Percentiles rank a stretch among this genome's conserved stretches.
Evolutionary conservation across 2,888 invertebrate genomes (phyloP).

Genomic region (Ectropis crepuscularia): DNA sequence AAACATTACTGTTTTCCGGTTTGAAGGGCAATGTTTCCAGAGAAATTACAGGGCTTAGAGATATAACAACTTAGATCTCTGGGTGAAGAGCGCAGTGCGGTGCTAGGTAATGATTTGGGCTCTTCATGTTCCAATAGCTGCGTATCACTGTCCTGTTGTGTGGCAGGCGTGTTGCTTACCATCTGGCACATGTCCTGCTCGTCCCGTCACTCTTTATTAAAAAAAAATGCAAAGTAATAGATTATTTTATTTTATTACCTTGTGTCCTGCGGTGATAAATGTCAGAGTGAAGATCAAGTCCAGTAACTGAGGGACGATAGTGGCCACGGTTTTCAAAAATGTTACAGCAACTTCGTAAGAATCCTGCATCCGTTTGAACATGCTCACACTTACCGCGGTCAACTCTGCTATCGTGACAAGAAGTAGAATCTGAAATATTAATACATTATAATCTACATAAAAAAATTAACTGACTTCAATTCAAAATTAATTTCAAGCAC

Average conservation of each 20-base stretch:
- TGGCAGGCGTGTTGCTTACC: too few relatives aligned
- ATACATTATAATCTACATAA: slow-evolving; percentile 25
- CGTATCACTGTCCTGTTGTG: too few relatives aligned
- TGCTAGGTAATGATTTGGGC: too few relatives aligned
- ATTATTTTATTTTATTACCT: slow-evolving; percentile 20
- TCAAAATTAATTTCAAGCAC: background rate
- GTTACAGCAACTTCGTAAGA: slow-evolving; percentile 26
- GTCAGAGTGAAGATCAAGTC: slow-evolving; percentile 33
- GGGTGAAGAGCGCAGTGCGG: too few relatives aligned
- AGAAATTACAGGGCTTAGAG: too few relatives aligned
- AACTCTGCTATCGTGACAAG: slow-evolving; percentile 10
- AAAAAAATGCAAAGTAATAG: too few relatives aligned
- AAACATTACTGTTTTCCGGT: too few relatives aligned
- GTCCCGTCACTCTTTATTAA: too few relatives aligned
- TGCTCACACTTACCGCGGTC: slow-evolving; percentile 11
- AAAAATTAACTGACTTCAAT: background rate
- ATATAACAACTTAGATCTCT: too few relatives aligned
- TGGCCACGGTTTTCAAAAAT: slow-evolving; percentile 27
- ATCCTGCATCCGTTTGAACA: slow-evolving; percentile 20
- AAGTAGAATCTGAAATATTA: background rate
- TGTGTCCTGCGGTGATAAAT: slow-evolving; percentile 35
- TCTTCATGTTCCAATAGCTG: too few relatives aligned
- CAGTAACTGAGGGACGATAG: slow-evolving; percentile 30
- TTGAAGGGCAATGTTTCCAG: too few relatives aligned
- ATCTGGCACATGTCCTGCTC: too few relatives aligned